Evolutionary conservation across 92 coral and sea anemone species (phyloP).

Genomic region (Phenganax marumi): DNA sequence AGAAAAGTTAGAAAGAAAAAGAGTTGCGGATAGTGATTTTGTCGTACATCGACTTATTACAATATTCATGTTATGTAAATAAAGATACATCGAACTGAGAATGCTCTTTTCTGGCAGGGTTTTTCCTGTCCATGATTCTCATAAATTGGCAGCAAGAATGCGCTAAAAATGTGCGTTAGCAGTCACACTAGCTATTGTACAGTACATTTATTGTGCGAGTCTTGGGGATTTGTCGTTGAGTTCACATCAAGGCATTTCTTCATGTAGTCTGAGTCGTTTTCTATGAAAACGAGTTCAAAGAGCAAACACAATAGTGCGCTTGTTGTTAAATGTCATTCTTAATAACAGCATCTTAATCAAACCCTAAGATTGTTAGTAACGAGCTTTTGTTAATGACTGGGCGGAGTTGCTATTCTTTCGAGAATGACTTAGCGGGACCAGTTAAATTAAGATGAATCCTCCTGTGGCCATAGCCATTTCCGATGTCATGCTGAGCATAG

Average conservation of each 20-base stretch:
- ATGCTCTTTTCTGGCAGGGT: too few species aligned
- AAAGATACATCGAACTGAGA: too few species aligned
- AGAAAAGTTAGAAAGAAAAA: too few species aligned
- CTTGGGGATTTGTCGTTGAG: background rate
- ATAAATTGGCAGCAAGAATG: too few species aligned
- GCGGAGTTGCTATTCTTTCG: conserved; percentile 44
- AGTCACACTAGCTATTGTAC: too few species aligned
- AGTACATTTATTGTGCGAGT: background rate
- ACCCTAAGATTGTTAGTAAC: conserved; percentile 26
- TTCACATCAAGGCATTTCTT: background rate
- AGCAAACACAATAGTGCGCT: conserved; percentile 1
- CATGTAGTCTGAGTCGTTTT: background rate
- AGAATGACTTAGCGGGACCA: conserved; percentile 46
- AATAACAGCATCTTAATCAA: conserved; percentile 36
- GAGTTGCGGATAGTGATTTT: too few species aligned
- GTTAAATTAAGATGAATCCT: conserved; percentile 23
- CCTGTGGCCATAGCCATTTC: conserved; percentile 39
- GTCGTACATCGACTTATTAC: too few species aligned
- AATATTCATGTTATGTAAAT: too few species aligned
- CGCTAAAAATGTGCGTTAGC: too few species aligned
- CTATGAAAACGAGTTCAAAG: background rate
- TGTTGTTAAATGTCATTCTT: conserved; percentile 21
- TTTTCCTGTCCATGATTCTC: too few species aligned
- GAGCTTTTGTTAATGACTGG: conserved; percentile 44
- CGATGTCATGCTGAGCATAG: conserved; percentile 39